phyloP scores from a whole-genome alignment of 2,888 invertebrate species.

The Phortica okadai region DNA sequence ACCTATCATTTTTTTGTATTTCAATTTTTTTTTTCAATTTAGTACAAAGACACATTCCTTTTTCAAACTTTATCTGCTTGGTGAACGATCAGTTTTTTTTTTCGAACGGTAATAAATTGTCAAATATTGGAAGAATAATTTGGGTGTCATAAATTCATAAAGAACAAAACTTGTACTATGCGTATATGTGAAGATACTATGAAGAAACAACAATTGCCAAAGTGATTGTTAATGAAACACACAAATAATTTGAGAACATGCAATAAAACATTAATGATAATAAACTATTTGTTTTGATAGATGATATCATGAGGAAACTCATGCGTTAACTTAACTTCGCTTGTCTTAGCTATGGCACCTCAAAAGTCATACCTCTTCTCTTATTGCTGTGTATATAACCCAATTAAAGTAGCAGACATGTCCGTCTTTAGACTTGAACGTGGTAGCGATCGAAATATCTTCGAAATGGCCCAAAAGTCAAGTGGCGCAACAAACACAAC shows the following conservation, averaged over 20 bases:
- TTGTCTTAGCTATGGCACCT: background rate
- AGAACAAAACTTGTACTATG: conserved; percentile 41
- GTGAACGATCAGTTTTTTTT: conserved; percentile 32
- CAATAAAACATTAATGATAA: conserved; percentile 35
- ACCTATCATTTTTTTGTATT: conserved; percentile 1
- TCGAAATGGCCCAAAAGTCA: conserved; percentile 44
- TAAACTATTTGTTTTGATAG: conserved; percentile 51
- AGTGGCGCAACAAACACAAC: conserved; percentile 31
- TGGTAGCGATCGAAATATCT: background rate
- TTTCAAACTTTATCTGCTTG: conserved; percentile 35
- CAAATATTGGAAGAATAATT: conserved; percentile 65
- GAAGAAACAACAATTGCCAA: conserved; percentile 7
- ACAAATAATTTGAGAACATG: conserved; percentile 10
- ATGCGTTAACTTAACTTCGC: background rate
- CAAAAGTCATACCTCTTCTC: background rate
- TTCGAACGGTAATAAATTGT: conserved; percentile 61
- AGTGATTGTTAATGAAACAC: background rate
- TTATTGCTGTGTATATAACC: conserved; percentile 53
- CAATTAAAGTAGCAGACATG: conserved; percentile 40
- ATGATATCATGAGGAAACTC: conserved; percentile 52
- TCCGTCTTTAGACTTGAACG: background rate
- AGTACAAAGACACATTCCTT: conserved; percentile 27
- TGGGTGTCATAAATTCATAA: conserved; percentile 66
- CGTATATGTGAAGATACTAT: background rate
- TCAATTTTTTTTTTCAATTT: conserved; percentile 52